Evolutionary conservation across 1,140 invertebrate genomes (phyloP).

Genomic region (Nasonia vitripennis): DNA sequence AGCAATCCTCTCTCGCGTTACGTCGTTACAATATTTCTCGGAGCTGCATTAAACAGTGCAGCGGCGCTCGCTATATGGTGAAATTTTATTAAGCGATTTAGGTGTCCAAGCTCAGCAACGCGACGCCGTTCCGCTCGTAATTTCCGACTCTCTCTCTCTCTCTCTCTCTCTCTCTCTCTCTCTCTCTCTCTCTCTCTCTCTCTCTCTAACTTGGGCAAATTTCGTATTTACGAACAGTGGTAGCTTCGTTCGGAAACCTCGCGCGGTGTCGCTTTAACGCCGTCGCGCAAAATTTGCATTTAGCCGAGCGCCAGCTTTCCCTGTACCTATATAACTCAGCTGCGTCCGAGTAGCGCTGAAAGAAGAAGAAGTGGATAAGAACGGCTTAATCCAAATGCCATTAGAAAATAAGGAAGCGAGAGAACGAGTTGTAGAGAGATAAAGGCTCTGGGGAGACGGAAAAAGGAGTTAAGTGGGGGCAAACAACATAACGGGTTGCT

Average conservation of each 20-base stretch:
- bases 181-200: no score
- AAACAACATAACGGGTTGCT: neutral
- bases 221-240: neutral
- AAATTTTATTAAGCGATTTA: constrained; percentile 18
- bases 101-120: neutral
- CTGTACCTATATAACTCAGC: no score
- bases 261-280: no score
- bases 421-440: constrained; percentile 33
- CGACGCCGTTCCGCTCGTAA: neutral
- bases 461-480: neutral
- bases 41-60: neutral
- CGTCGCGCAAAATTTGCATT: no score
- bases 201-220: neutral
- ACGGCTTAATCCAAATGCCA: constrained; percentile 59
- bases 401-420: constrained; percentile 58
- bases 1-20: neutral
- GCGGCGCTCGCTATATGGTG: neutral
- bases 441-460: neutral
- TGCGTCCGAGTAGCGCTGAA: neutral
- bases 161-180: neutral
- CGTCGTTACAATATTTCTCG: neutral
- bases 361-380: constrained; percentile 9
- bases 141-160: neutral
- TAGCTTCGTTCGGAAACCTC: no score
- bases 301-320: no score